phyloP scores from a whole-genome alignment of 2,113 vertebrate genomes.

The Bucco capensis region DNA sequence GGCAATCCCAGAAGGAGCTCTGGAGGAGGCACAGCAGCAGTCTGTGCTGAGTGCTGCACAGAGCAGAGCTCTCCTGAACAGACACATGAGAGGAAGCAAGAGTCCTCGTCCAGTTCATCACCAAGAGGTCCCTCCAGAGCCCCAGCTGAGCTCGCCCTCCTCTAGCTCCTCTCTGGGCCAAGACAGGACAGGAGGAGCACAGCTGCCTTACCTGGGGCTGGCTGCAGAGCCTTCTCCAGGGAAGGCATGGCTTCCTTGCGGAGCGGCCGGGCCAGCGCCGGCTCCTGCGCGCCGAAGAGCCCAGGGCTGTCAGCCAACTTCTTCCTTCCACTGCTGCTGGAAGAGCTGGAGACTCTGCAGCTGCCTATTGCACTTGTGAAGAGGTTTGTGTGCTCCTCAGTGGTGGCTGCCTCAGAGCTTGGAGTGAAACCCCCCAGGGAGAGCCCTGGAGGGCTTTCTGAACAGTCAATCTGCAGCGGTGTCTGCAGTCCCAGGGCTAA shows the following conservation, averaged over 20 bases:
- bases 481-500: constrained; percentile 76
- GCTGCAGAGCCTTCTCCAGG: constrained; percentile 74
- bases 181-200: fast-evolving
- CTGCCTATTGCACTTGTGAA: constrained; percentile 87
- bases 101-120: not conserved
- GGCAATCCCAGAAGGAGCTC: fast-evolving
- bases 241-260: constrained; percentile 79
- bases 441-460: constrained; percentile 62
- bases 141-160: not conserved
- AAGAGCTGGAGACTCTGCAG: constrained; percentile 70
- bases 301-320: constrained; percentile 69
- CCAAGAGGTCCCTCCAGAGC: fast-evolving
- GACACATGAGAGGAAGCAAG: fast-evolving
- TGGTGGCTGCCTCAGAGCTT: constrained; percentile 68
- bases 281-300: constrained; percentile 70
- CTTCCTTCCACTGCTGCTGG: constrained; percentile 63
- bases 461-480: constrained; percentile 79
- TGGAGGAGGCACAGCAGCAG: fast-evolving
- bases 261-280: constrained; percentile 70
- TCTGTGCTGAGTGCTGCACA: not conserved
- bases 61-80: not conserved
- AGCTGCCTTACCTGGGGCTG: constrained; percentile 81
- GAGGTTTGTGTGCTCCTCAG: constrained; percentile 87
- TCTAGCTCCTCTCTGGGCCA: not conserved
- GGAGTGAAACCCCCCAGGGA: constrained; percentile 76